Percentiles rank a stretch among this genome's conserved stretches.
Conservation (phyloP, 2,113 vertebrate genomes). For the Panthera leo region DNA sequence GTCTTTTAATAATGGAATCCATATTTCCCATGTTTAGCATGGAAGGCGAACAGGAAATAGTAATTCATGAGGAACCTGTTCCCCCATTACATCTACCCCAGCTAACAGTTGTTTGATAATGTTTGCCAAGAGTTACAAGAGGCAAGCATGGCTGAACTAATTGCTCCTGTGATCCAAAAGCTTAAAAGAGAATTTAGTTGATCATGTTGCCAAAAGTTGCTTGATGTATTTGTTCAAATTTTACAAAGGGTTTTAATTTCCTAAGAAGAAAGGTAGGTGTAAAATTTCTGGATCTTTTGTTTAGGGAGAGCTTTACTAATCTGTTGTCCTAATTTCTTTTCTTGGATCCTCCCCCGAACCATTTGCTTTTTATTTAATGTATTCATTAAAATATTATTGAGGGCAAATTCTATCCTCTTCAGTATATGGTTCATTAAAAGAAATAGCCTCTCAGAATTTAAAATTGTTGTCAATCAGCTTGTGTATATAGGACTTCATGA, state of each 20-base stretch:
- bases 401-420: conserved; percentile 27
- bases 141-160: background rate
- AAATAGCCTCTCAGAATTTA: background rate
- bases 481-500: background rate
- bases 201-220: background rate
- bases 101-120: background rate
- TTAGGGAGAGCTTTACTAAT: background rate
- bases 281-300: conserved; percentile 42
- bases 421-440: conserved; percentile 3
- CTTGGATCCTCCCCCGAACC: background rate
- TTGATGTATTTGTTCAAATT: background rate
- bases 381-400: conserved; percentile 13
- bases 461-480: background rate
- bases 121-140: conserved; percentile 13
- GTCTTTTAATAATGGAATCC: background rate
- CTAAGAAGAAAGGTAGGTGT: conserved; percentile 26
- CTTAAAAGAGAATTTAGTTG: background rate
- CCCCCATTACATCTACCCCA: background rate
- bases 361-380: conserved; percentile 29
- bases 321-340: conserved; percentile 50
- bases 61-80: background rate
- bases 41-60: background rate
- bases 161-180: background rate
- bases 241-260: conserved; percentile 40
- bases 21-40: background rate